phyloP scores from a whole-genome alignment of 2,888 invertebrate species.

The Anthrax anthrax region DNA sequence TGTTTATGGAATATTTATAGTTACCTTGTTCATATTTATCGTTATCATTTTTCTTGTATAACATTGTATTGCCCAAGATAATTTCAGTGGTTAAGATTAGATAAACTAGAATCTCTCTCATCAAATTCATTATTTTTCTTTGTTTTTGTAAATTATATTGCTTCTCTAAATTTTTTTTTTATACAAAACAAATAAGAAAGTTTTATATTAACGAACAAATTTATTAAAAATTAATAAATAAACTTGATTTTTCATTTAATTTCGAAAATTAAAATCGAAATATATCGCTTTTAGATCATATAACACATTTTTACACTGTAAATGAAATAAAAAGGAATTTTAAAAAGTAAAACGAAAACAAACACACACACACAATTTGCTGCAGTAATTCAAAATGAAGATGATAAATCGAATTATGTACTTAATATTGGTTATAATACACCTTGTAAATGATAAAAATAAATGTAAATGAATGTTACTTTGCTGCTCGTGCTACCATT shows the following conservation, averaged over 20 bases:
- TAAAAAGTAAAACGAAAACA: too few relatives aligned
- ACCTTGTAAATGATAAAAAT: neutral
- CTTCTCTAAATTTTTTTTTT: neutral
- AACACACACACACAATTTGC: neutral
- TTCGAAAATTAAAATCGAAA: too few relatives aligned
- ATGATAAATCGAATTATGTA: neutral
- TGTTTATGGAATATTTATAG: too few relatives aligned
- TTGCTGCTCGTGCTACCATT: too few relatives aligned
- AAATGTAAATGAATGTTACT: neutral
- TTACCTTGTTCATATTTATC: conserved; percentile 39
- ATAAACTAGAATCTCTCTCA: neutral
- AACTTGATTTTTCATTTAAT: too few relatives aligned
- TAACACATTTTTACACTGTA: too few relatives aligned
- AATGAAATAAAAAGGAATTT: too few relatives aligned
- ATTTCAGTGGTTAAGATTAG: conserved; percentile 10
- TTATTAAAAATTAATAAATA: too few relatives aligned
- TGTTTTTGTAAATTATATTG: neutral
- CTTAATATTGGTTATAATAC: neutral
- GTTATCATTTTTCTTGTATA: conserved; percentile 38
- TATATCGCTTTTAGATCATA: too few relatives aligned
- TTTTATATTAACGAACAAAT: too few relatives aligned
- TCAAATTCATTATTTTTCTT: neutral
- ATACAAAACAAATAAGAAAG: too few relatives aligned
- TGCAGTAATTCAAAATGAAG: neutral
- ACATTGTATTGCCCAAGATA: conserved; percentile 27